Percentiles rank a stretch among this genome's conserved stretches.
These are phyloP conservation scores for Cybosia mesomella DNA, from an alignment of 2,888 invertebrate genomes.

Conservation along the genomic window DNA sequence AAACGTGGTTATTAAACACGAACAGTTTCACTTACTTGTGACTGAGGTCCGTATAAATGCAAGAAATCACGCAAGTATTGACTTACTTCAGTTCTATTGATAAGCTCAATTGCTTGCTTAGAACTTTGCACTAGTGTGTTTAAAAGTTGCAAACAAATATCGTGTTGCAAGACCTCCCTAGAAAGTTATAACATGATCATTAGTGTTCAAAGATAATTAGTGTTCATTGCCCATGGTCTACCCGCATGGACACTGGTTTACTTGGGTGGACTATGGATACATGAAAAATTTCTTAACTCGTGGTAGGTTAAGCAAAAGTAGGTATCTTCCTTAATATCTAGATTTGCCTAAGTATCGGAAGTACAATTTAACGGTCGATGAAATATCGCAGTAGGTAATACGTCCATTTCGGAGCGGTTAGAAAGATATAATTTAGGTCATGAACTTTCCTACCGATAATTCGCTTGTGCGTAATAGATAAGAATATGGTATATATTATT, in stretches of 20 bases:
- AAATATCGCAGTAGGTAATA: too few relatives aligned
- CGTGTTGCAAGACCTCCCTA: constrained; percentile 65
- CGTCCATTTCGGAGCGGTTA: not conserved
- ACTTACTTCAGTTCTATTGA: constrained; percentile 51
- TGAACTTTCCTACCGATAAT: not conserved
- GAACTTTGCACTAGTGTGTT: constrained; percentile 63
- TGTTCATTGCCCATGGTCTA: too few relatives aligned
- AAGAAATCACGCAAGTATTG: constrained; percentile 57
- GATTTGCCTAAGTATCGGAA: not conserved
- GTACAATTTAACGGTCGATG: not conserved
- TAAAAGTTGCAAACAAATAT: constrained; percentile 68
- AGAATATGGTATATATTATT: not conserved
- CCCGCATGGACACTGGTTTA: too few relatives aligned
- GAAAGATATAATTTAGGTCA: not conserved
- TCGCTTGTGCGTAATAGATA: not conserved
- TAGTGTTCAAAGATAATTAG: not conserved
- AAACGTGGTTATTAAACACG: not conserved
- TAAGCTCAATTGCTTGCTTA: constrained; percentile 34
- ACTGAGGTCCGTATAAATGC: constrained; percentile 58
- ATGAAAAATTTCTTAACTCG: not conserved
- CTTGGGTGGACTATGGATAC: not conserved
- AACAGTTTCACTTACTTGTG: constrained; percentile 56
- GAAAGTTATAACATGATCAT: constrained; percentile 22
- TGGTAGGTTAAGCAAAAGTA: not conserved
- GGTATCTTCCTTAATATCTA: not conserved